Evolutionary conservation across 2,888 invertebrate species (phyloP), one percentile per base, ranked within the genome.

Genomic region (Hypercompe scribonia): DNA sequence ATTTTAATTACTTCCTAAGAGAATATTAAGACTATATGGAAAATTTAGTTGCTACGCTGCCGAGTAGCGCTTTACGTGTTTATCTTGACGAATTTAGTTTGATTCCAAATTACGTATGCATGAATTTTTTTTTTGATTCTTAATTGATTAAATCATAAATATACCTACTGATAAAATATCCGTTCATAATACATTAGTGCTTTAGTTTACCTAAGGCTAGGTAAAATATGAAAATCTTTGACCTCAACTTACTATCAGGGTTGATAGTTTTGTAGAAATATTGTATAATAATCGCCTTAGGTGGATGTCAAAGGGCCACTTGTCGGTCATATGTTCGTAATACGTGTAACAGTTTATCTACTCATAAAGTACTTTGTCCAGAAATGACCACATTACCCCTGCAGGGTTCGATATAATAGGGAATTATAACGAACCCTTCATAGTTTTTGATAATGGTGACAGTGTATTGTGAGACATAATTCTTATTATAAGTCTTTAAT

Each of bases 221-320:
- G 50, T 33, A 5, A 34, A 54, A 36, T 36, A 34, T n/a, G 34
- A 69, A 28, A 50, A 66, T 66, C 18, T 31, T 13, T 58, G 8
- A 58, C 13, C 28, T 28, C 13, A 28, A 58, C 58, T 58, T 58
- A 4, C 28, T 66, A 21, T 18, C 42, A 46, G 24, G 11, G 11
- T 28, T 46, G 21, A 66, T 42, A 66, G 61, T 66, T 24, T 31
- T 28, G 28, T 21, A 42, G 31, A 42, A 46, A 21, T 31, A 28
- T 68, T 61, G 36, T 50, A 61, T 61, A 58, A 68, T 61, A 58
- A 58, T 54, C 39, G 31, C 33, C 64, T n/a, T 24, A 36, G 39
- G 71, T 67, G 39, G 10, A 72, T 50, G 61, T 72, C 67, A 63
- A 68, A 67, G 46, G 61, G 63, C 21, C 34, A 72, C 28, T 61